phyloP scores from a whole-genome alignment of 2,113 vertebrate species.

The Ahaetulla prasina region DNA sequence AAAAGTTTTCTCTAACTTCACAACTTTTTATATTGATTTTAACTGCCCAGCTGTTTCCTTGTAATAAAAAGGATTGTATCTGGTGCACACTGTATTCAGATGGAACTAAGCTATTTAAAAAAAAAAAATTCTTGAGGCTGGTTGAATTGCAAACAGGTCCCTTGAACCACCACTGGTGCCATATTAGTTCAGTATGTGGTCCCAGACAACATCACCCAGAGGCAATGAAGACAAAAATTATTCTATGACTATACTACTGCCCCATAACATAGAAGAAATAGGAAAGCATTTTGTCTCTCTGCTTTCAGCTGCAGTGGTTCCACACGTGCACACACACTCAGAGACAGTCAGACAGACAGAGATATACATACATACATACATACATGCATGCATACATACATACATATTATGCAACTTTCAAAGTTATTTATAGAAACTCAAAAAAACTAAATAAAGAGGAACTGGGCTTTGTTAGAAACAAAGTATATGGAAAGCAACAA shows the following conservation, averaged over 20 bases:
- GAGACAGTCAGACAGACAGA: background rate
- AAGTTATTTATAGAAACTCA: background rate
- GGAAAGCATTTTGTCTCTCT: conserved; percentile 42
- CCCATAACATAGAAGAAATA: conserved; percentile 36
- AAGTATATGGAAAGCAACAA: background rate
- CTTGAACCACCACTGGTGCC: background rate
- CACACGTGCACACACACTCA: background rate
- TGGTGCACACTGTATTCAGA: background rate
- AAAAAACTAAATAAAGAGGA: too few species aligned
- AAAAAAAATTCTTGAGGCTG: background rate
- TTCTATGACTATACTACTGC: conserved; percentile 55
- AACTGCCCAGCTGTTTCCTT: conserved; percentile 36
- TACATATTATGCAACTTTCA: background rate
- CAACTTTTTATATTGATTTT: conserved; percentile 22
- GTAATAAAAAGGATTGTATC: conserved; percentile 9
- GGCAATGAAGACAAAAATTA: conserved; percentile 48
- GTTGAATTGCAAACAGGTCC: background rate
- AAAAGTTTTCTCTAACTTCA: conserved; percentile 10
- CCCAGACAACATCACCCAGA: background rate
- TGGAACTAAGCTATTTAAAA: background rate
- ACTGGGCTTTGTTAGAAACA: background rate
- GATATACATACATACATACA: background rate
- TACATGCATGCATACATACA: background rate
- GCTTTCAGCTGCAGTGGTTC: conserved; percentile 19
- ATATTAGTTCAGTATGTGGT: background rate